phyloP scores from a whole-genome alignment of 1,140 invertebrate genomes.

The Zaprionus inermis region DNA sequence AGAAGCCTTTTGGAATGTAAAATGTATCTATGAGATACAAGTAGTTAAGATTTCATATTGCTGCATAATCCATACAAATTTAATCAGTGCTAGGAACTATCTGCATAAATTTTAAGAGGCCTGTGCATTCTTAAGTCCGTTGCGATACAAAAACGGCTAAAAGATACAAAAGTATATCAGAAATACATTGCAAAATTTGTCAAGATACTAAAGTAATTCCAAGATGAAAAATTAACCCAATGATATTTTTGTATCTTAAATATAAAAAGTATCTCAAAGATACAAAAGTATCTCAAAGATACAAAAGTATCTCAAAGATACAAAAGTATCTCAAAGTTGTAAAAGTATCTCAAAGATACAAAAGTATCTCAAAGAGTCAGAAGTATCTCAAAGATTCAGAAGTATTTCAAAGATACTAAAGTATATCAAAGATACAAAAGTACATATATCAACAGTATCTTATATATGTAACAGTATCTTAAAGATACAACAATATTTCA shows the following conservation, averaged over 20 bases:
- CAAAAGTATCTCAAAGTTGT: too few species aligned
- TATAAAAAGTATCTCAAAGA: neutral
- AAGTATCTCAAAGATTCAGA: neutral
- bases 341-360: neutral
- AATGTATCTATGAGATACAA: neutral
- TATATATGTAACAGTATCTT: neutral
- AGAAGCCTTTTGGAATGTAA: neutral
- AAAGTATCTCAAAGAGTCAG: neutral
- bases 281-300: neutral
- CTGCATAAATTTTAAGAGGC: too few species aligned
- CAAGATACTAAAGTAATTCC: neutral
- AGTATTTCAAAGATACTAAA: neutral
- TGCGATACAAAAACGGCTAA: neutral
- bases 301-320: neutral
- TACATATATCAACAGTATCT: neutral
- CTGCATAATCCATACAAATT: neutral
- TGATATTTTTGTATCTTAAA: neutral
- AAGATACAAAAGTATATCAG: neutral
- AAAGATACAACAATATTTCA: too few species aligned
- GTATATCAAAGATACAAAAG: neutral
- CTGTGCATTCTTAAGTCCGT: too few species aligned
- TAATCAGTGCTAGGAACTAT: too few species aligned
- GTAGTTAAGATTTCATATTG: neutral
- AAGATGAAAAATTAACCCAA: neutral
- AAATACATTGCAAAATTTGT: neutral